Evolutionary conservation across 1,140 invertebrate genomes (phyloP).

Genomic region (Euura lappo): DNA sequence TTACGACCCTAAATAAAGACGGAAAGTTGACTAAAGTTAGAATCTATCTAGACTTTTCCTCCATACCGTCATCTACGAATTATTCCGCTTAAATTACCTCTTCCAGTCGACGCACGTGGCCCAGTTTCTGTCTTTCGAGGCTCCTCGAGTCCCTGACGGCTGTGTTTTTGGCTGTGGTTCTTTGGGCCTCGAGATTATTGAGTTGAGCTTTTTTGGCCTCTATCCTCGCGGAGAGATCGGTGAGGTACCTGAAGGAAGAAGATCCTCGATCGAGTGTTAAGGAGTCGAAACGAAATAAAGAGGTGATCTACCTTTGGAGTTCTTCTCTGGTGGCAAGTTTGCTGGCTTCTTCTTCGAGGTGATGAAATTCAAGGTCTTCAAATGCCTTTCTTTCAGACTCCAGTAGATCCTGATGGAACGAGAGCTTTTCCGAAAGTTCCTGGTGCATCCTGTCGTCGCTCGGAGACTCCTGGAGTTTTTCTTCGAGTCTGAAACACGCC

Average conservation of each 20-base stretch:
- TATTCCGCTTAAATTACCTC: slow-evolving; percentile 54
- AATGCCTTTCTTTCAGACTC: slow-evolving; percentile 81
- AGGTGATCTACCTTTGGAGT: slow-evolving; percentile 68
- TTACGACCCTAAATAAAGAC: slow-evolving; percentile 53
- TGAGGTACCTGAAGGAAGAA: slow-evolving; percentile 57
- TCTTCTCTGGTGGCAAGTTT: slow-evolving; percentile 82
- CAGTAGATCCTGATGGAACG: slow-evolving; percentile 66
- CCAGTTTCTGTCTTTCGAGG: slow-evolving; percentile 68
- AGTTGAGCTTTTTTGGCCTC: slow-evolving; percentile 69
- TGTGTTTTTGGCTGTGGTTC: slow-evolving; percentile 64
- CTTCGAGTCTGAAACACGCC: slow-evolving; percentile 50
- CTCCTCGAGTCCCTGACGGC: slow-evolving; percentile 70
- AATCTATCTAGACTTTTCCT: too few species aligned
- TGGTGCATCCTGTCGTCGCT: slow-evolving; percentile 38
- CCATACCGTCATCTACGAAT: slow-evolving; percentile 12
- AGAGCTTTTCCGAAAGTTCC: slow-evolving; percentile 44
- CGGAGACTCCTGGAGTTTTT: slow-evolving; percentile 42
- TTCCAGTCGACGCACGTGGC: slow-evolving; percentile 67
- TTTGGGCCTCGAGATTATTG: slow-evolving; percentile 71
- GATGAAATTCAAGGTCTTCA: slow-evolving; percentile 93
- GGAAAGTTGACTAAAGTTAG: too few species aligned
- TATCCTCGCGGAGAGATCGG: slow-evolving; percentile 70
- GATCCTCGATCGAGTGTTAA: neutral
- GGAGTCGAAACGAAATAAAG: neutral
- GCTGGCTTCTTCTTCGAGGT: slow-evolving; percentile 89